Conservation (phyloP, 37 sponge, comb jelly and placozoan species). For the Diacarnus erythraeanus region DNA sequence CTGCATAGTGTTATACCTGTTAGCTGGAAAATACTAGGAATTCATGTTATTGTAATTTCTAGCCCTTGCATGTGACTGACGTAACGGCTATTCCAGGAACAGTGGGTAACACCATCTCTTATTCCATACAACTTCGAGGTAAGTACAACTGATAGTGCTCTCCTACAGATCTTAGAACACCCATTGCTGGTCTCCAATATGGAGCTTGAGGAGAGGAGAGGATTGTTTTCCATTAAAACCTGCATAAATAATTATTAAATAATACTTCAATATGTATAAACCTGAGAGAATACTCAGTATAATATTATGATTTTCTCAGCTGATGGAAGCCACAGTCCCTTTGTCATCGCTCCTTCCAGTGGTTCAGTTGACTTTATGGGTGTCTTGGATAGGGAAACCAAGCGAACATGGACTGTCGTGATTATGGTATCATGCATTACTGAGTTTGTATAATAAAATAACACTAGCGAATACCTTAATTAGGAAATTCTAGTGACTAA, state of each 20-base stretch:
- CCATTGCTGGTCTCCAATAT: too few relatives aligned
- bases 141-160: too few relatives aligned
- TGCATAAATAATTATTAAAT: too few relatives aligned
- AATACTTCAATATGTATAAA: too few relatives aligned
- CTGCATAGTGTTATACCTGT: neutral
- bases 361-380: constrained; percentile 1
- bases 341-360: neutral
- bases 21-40: too few relatives aligned
- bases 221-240: too few relatives aligned
- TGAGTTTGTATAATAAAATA: too few relatives aligned
- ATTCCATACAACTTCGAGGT: neutral
- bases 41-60: neutral
- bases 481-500: too few relatives aligned
- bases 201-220: too few relatives aligned
- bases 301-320: neutral
- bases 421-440: neutral
- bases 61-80: neutral
- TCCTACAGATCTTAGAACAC: too few relatives aligned
- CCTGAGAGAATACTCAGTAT: too few relatives aligned
- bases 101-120: neutral
- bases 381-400: constrained; percentile 9
- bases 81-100: neutral
- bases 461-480: too few relatives aligned
- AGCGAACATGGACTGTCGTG: neutral
- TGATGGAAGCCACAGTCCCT: neutral